phyloP scores from a whole-genome alignment of 2,888 invertebrate genomes.

The Pheosia gnoma region DNA sequence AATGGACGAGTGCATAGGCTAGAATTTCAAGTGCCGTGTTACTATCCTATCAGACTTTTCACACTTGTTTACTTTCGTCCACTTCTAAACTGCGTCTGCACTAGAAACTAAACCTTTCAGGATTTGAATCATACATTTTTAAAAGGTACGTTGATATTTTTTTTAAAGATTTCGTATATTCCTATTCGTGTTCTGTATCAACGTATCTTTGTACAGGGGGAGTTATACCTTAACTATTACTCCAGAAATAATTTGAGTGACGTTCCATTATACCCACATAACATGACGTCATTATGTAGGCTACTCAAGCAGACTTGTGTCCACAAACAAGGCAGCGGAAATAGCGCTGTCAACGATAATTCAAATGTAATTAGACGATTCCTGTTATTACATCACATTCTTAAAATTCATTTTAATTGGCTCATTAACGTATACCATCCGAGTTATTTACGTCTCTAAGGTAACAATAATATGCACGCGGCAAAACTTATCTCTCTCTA shows the following conservation, averaged over 20 bases:
- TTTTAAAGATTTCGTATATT: too few relatives aligned
- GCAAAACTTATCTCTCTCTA: neutral
- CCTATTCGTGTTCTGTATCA: neutral
- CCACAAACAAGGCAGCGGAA: slow-evolving; percentile 22
- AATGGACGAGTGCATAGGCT: slow-evolving; percentile 13
- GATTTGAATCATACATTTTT: slow-evolving; percentile 1
- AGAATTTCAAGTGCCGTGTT: slow-evolving; percentile 22
- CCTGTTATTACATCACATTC: slow-evolving; percentile 43
- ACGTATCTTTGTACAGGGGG: neutral
- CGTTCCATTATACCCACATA: neutral
- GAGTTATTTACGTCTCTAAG: slow-evolving; percentile 33
- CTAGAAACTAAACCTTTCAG: neutral
- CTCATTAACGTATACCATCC: slow-evolving; percentile 38
- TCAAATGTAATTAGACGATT: slow-evolving; percentile 40
- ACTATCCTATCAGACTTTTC: slow-evolving; percentile 10
- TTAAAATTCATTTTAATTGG: slow-evolving; percentile 45
- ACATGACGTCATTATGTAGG: neutral
- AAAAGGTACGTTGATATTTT: neutral
- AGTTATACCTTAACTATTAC: too few relatives aligned
- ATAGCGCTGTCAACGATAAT: slow-evolving; percentile 37
- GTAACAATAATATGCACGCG: slow-evolving; percentile 15
- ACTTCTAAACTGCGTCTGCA: neutral
- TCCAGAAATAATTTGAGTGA: neutral
- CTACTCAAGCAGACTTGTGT: slow-evolving; percentile 13
- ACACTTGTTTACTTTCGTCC: slow-evolving; percentile 3